Conservation (phyloP, 2,888 invertebrate species). For the Idaea biselata region DNA sequence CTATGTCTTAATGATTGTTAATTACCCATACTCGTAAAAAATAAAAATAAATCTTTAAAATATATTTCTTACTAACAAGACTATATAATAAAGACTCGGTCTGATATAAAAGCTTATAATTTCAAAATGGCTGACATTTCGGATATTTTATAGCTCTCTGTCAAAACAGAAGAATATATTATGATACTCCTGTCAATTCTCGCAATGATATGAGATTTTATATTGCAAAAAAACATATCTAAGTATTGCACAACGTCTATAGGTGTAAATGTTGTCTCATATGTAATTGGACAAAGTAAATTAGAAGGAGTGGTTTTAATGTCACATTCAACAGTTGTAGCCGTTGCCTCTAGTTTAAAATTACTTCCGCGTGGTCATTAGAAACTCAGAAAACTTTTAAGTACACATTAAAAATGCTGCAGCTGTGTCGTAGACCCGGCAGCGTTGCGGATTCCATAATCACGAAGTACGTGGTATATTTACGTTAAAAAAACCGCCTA, state of each 20-base stretch:
- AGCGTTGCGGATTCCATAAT: not conserved
- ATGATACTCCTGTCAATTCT: not conserved
- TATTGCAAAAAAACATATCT: not conserved
- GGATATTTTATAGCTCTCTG: not conserved
- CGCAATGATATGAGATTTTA: not conserved
- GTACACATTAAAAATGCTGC: not conserved
- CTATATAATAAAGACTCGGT: too few species aligned
- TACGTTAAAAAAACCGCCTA: too few species aligned
- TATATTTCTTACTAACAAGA: too few species aligned
- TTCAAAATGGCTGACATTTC: not conserved
- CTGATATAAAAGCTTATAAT: too few species aligned
- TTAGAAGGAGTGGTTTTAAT: not conserved
- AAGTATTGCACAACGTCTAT: not conserved
- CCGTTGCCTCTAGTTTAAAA: not conserved
- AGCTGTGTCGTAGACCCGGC: not conserved
- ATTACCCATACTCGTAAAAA: too few species aligned
- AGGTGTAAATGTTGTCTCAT: not conserved
- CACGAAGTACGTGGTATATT: not conserved
- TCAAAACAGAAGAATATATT: not conserved
- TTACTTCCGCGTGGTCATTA: not conserved
- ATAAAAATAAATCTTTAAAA: too few species aligned
- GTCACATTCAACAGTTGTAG: not conserved
- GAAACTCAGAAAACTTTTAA: not conserved
- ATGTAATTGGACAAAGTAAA: not conserved
- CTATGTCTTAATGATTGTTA: too few species aligned